These are phyloP conservation scores for Crotalus horridus DNA, from an alignment of 2,113 vertebrate genomes.

Conservation along the genomic window DNA sequence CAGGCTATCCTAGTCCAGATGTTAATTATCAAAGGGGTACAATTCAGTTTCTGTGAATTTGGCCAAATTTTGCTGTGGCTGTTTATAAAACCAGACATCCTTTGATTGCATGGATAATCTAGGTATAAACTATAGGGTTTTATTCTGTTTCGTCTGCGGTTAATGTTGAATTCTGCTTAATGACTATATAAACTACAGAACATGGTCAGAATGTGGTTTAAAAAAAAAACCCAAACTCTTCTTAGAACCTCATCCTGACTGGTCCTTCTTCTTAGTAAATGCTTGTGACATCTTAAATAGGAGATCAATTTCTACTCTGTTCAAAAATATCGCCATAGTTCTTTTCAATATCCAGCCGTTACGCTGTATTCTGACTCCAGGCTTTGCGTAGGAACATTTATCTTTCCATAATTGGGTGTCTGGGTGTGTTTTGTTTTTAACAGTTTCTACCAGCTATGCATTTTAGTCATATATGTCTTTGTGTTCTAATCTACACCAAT, in stretches of 20 bases:
- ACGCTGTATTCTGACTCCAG: not conserved
- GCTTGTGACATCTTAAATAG: not conserved
- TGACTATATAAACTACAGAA: no score
- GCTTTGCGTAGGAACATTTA: not conserved
- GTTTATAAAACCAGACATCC: no score
- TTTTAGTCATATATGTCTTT: not conserved
- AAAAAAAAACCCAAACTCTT: not conserved
- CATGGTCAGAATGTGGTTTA: not conserved
- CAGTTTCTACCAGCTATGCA: not conserved
- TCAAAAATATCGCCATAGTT: not conserved
- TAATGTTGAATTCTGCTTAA: no score
- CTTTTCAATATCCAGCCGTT: not conserved
- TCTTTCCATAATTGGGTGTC: no score
- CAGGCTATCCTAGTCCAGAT: no score
- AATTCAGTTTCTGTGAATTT: no score
- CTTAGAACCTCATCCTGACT: not conserved
- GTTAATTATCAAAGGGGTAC: no score
- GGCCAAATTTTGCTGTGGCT: no score
- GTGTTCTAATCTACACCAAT: not conserved
- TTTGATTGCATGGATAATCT: no score
- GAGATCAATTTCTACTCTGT: not conserved
- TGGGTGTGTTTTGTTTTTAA: not conserved
- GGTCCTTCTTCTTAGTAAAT: not conserved
- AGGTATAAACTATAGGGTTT: no score
- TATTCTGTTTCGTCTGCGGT: no score